Conservation (phyloP, 2,888 invertebrate genomes). For the Lepeophtheirus nordmannii region DNA sequence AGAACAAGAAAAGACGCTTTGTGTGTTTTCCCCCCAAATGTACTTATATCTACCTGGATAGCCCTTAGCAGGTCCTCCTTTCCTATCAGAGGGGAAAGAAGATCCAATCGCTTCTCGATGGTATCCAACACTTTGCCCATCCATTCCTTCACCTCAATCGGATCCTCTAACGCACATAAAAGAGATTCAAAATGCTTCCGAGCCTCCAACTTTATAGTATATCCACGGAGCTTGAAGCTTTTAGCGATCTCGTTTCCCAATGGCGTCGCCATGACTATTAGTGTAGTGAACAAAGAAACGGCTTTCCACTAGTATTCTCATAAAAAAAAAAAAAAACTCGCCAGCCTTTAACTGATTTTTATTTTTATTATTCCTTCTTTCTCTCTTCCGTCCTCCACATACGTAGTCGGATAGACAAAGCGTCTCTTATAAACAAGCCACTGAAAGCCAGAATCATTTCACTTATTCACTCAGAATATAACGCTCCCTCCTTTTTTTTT, state of each 20-base stretch:
- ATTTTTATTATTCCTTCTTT: background rate
- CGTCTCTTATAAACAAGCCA: background rate
- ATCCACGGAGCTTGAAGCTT: slow-evolving; percentile 24
- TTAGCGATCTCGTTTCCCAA: slow-evolving; percentile 6
- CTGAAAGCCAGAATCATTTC: background rate
- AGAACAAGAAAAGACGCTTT: background rate
- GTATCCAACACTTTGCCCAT: slow-evolving; percentile 59
- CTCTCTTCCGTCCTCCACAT: background rate
- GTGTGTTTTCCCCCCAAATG: slow-evolving; percentile 9
- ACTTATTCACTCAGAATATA: no score
- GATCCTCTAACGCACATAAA: slow-evolving; percentile 43
- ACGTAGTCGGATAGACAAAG: background rate
- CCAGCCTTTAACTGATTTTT: no score
- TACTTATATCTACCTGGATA: slow-evolving; percentile 41
- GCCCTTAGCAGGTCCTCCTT: slow-evolving; percentile 55
- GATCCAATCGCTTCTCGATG: slow-evolving; percentile 53
- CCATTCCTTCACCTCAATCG: slow-evolving; percentile 48
- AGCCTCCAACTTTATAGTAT: slow-evolving; percentile 43
- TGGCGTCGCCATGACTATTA: slow-evolving; percentile 1
- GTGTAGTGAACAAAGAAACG: background rate
- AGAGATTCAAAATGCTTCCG: slow-evolving; percentile 54
- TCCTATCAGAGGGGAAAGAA: slow-evolving; percentile 55
- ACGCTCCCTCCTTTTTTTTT: background rate
- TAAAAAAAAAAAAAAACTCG: no score
- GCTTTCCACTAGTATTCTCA: background rate